Base-by-base conservation (phyloP, 2,113 vertebrate genomes). In the Oryzias curvinotus region DNA sequence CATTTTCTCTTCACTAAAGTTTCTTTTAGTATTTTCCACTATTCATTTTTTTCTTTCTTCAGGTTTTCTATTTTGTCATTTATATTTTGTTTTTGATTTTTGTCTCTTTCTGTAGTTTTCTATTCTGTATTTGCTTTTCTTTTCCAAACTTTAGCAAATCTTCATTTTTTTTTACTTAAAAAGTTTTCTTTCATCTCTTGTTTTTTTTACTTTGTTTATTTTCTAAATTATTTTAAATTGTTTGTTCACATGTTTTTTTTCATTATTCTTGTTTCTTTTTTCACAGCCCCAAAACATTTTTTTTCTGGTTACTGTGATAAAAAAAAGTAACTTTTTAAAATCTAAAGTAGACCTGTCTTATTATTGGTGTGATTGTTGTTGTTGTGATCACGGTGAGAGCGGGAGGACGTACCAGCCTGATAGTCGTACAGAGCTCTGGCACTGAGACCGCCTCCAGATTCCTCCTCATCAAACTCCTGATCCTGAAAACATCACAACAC, bases 391-490 rank as follows among this genome's bases (percentile, higher is more conserved):
- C 19, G 15, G 19, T 12, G 36, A 36, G n/a, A n/a, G n/a, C n/a
- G n/a, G n/a, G n/a, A 36, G 36, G 5, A 53, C 84, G n/a, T 73
- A 97, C 95, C 90, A 52, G 95, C 96, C 83, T 98, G 95, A 73
- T 98, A 98, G 88, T 98, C 96, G 0, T 98, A 98, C 4, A 98
- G 78, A 0, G 95, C 95, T 50, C 89, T 91, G 13, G 95, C 96
- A n/a, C 91, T 88, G 13, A 93, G 49, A 43, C 89, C 86, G 25
- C 89, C 86, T 15, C 55, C 78, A 1, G 57, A 47, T 1, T 51
- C 21, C 0, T 70, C 52, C 2, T 48, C 66, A 5, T 55, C 72
- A 0, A 57, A 85, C 88, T 54, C 62, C 3, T 52, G 76, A 1
- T 59, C 85, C 91, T 46, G 44, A 57, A 21, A 49, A 62, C 47